Percentiles rank a stretch among this genome's conserved stretches.
phyloP scores from a whole-genome alignment of 2,888 invertebrate genomes.

The Taphrorychus bicolor region DNA sequence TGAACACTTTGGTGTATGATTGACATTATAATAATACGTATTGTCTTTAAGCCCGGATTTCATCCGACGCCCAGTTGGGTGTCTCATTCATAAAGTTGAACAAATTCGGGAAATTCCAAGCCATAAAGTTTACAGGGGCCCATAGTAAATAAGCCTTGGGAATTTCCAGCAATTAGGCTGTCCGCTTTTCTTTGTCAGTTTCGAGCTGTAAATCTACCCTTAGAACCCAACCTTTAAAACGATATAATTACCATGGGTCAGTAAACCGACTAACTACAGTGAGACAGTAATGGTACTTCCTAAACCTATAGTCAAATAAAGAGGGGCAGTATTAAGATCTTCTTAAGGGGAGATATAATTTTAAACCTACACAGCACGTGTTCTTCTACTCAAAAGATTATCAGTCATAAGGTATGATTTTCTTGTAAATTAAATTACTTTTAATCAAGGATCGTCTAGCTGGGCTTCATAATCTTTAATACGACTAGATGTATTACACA shows the following conservation, averaged over 20 bases:
- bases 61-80: not conserved
- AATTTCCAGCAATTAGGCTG: no score
- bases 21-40: not conserved
- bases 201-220: no score
- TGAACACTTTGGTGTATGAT: not conserved
- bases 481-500: constrained; percentile 25
- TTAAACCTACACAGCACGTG: constrained; percentile 21
- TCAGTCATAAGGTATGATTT: no score
- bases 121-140: not conserved
- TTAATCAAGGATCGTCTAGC: no score
- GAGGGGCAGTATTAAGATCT: not conserved
- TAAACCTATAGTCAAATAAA: not conserved
- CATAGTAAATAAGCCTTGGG: no score
- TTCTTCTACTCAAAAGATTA: constrained; percentile 19
- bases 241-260: no score
- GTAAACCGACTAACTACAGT: not conserved
- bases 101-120: not conserved
- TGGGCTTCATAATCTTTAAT: constrained; percentile 17
- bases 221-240: no score
- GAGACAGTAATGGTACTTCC: not conserved
- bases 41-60: not conserved
- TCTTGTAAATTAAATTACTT: no score
- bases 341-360: constrained; percentile 9
- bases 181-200: no score
- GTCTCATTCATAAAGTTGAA: not conserved